phyloP scores from a whole-genome alignment of 2,888 invertebrate genomes.

The Thalpophila matura region DNA sequence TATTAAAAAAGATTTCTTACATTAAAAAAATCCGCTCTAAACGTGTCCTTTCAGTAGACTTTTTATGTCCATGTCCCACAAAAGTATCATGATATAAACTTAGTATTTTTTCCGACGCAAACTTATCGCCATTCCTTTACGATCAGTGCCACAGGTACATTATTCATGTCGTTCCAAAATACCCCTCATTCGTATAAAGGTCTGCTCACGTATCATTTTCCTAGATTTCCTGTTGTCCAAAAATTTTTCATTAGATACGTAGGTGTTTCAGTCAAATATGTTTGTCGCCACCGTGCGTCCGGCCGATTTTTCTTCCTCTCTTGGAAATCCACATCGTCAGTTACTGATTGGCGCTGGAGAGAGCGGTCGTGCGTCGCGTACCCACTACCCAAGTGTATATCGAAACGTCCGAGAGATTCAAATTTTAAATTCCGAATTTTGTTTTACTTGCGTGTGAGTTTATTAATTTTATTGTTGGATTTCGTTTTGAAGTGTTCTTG shows the following conservation, averaged over 20 bases:
- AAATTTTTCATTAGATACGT: constrained; percentile 67
- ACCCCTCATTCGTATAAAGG: constrained; percentile 11
- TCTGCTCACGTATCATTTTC: constrained; percentile 44
- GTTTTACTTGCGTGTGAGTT: constrained; percentile 30
- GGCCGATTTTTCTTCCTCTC: constrained; percentile 53
- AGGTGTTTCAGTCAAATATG: constrained; percentile 61
- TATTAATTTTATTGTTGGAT: background rate
- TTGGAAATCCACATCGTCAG: constrained; percentile 48
- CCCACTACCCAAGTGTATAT: constrained; percentile 35
- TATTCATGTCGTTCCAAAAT: background rate
- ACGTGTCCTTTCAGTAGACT: background rate
- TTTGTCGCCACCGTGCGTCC: constrained; percentile 44
- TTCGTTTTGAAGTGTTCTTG: constrained; percentile 40
- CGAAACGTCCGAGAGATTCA: constrained; percentile 41
- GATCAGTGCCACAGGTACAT: constrained; percentile 5
- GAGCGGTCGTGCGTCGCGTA: constrained; percentile 49
- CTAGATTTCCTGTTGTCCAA: constrained; percentile 51
- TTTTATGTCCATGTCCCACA: background rate
- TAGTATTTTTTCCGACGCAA: background rate
- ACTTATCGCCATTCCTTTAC: constrained; percentile 15
- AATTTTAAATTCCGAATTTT: constrained; percentile 18
- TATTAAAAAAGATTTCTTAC: no score
- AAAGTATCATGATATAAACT: background rate
- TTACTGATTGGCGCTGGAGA: constrained; percentile 45
- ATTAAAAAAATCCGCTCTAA: no score